phyloP scores from a whole-genome alignment of 2,888 invertebrate species.

The Galerucella nymphaeae region DNA sequence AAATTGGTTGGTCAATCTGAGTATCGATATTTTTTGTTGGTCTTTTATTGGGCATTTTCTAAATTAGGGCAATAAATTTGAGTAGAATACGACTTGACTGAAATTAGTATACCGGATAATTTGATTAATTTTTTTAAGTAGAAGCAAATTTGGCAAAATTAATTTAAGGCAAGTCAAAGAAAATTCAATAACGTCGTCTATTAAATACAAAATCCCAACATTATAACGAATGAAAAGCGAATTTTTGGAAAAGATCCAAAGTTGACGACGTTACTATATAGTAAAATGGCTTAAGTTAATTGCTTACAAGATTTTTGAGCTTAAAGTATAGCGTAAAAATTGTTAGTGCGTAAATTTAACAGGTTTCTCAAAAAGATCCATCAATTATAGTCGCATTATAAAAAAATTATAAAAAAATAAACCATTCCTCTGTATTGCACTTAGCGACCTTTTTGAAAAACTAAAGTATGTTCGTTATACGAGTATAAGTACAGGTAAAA shows the following conservation, averaged over 20 bases:
- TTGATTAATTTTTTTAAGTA: not conserved
- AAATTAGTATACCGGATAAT: not conserved
- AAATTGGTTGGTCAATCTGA: too few relatives aligned
- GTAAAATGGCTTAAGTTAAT: conserved; percentile 1
- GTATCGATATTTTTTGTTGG: too few relatives aligned
- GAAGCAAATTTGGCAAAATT: not conserved
- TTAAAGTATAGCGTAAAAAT: conserved; percentile 5
- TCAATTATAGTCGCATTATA: not conserved
- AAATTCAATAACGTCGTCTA: conserved; percentile 23
- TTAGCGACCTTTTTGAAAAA: not conserved
- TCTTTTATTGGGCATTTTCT: not conserved
- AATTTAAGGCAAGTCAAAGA: conserved; percentile 23
- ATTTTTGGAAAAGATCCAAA: conserved; percentile 13
- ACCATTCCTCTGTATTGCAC: not conserved
- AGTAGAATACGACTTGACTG: not conserved
- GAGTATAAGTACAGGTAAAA: conserved; percentile 4
- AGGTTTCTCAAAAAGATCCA: not conserved
- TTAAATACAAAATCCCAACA: conserved; percentile 28
- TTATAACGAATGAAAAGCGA: conserved; percentile 12
- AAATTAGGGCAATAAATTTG: not conserved
- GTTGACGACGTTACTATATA: conserved; percentile 19
- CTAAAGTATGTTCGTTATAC: not conserved
- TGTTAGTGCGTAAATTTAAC: not conserved
- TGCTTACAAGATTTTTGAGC: conserved; percentile 7
- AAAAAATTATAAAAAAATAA: conserved; percentile 1